Evolutionary conservation across 2,113 vertebrate genomes (phyloP).

Genomic region (Cephalophus harveyi): DNA sequence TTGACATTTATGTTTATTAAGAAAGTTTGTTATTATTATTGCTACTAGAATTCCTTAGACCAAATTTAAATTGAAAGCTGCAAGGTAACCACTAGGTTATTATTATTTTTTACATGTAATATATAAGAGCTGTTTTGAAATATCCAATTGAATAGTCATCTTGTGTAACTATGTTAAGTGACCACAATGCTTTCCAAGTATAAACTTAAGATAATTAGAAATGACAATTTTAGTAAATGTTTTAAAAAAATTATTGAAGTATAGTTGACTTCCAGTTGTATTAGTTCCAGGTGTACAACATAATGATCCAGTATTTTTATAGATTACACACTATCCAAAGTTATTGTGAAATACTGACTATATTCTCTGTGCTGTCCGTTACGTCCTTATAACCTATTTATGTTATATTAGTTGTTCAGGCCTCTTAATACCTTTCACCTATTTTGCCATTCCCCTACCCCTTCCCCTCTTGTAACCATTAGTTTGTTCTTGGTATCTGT

Average conservation of each 20-base stretch:
- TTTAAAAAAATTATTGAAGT: background rate
- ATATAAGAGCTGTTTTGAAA: background rate
- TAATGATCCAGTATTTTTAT: background rate
- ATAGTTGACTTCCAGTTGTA: background rate
- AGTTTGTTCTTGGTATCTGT: background rate
- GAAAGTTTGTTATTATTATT: background rate
- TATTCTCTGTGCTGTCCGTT: background rate
- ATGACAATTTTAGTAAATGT: background rate
- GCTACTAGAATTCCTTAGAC: background rate
- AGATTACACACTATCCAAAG: background rate
- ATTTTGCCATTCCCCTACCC: background rate
- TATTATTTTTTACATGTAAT: background rate
- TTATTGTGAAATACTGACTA: background rate
- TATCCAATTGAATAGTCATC: background rate
- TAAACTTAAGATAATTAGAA: conserved; percentile 11
- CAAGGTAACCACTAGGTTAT: background rate
- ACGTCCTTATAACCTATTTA: background rate
- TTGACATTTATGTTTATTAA: background rate
- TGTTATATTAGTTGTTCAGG: background rate
- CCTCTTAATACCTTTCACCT: background rate
- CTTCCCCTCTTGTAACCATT: background rate
- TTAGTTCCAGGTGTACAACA: background rate
- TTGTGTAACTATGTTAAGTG: background rate
- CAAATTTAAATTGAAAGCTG: background rate
- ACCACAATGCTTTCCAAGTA: background rate